Percentiles rank a stretch among this genome's conserved stretches.
Conservation (phyloP, 1,140 invertebrate genomes). For the Orussus abietinus region DNA sequence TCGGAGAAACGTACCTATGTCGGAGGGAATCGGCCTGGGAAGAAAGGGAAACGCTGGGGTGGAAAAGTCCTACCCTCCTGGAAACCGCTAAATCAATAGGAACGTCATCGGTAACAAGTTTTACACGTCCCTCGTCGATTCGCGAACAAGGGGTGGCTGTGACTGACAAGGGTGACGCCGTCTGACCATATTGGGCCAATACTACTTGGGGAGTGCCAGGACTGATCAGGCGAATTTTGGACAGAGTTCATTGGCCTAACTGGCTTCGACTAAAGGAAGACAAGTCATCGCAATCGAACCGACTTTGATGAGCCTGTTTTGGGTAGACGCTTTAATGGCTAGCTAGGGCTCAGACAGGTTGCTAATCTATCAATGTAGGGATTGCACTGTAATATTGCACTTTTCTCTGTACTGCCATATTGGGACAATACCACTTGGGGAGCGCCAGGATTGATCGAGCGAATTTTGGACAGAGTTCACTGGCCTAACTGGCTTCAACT, state of each 20-base stretch:
- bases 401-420: background rate
- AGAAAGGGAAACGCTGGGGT: slow-evolving; percentile 13
- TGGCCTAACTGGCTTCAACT: too few species aligned
- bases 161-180: slow-evolving; percentile 2
- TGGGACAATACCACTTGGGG: background rate
- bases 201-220: background rate
- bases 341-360: too few species aligned
- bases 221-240: too few species aligned
- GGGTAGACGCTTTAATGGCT: too few species aligned
- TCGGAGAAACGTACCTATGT: slow-evolving; percentile 2
- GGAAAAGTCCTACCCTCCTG: slow-evolving; percentile 24
- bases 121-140: slow-evolving; percentile 10
- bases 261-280: too few species aligned
- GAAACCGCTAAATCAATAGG: slow-evolving; percentile 43
- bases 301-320: too few species aligned
- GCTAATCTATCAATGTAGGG: too few species aligned
- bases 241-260: too few species aligned
- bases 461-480: too few species aligned
- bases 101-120: slow-evolving; percentile 39
- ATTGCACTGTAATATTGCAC: too few species aligned
- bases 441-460: too few species aligned
- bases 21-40: slow-evolving; percentile 12
- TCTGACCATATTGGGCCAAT: background rate
- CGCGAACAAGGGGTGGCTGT: background rate
- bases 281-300: too few species aligned